Evolutionary conservation across 2,113 vertebrate genomes (phyloP).

Genomic region (Tamias sibiricus): DNA sequence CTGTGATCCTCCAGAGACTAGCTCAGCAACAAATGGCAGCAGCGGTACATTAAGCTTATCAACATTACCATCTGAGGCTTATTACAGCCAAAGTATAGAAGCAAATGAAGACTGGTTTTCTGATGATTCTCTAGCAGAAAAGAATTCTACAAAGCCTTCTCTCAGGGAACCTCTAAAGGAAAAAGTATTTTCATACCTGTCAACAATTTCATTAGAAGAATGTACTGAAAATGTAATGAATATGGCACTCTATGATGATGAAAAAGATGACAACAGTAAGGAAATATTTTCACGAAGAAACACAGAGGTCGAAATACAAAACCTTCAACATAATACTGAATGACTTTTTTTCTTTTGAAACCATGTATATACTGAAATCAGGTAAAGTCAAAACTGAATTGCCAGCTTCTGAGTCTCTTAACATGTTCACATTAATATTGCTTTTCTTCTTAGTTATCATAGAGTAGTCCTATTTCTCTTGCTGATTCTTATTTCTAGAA

Average conservation of each 20-base stretch:
- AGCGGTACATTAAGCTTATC: constrained; percentile 59
- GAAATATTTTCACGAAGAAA: constrained; percentile 56
- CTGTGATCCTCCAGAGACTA: constrained; percentile 55
- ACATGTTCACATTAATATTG: not conserved
- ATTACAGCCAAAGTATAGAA: constrained; percentile 67
- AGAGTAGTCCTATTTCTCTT: constrained; percentile 38
- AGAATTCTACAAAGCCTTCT: constrained; percentile 6
- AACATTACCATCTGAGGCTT: constrained; percentile 42
- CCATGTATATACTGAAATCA: constrained; percentile 58
- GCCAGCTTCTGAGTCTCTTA: constrained; percentile 54
- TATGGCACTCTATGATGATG: not conserved
- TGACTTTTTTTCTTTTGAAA: constrained; percentile 64
- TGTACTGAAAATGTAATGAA: constrained; percentile 42
- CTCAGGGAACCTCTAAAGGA: constrained; percentile 46
- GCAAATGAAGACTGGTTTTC: constrained; percentile 69
- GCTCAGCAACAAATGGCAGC: constrained; percentile 44
- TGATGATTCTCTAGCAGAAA: constrained; percentile 53
- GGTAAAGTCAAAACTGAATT: constrained; percentile 70
- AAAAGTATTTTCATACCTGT: constrained; percentile 66
- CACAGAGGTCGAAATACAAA: constrained; percentile 64
- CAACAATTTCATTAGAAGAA: constrained; percentile 64
- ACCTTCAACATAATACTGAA: constrained; percentile 55
- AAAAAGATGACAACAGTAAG: constrained; percentile 49
- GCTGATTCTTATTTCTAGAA: constrained; percentile 59
- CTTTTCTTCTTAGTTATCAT: constrained; percentile 39